Conservation (phyloP, 2,113 vertebrate species). For the Microcebus ravelobensis region DNA sequence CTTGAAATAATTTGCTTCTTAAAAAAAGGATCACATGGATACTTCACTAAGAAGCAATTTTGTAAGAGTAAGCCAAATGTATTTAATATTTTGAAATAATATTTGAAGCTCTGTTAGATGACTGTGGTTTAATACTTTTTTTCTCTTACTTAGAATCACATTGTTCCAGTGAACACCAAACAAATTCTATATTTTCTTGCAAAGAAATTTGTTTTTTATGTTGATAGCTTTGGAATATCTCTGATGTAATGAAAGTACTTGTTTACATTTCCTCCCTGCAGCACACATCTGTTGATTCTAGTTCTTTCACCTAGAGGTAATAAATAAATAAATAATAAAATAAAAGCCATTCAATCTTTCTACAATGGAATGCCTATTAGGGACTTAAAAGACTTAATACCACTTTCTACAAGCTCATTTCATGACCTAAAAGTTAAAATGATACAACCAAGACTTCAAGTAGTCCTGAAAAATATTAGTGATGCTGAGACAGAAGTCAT, state of each 20-base stretch:
- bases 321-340: neutral
- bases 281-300: neutral
- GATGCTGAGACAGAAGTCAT: neutral
- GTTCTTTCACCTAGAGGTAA: neutral
- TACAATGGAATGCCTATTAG: neutral
- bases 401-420: neutral
- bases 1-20: neutral
- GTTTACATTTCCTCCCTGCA: neutral
- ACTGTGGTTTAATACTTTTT: neutral
- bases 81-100: neutral
- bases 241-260: neutral
- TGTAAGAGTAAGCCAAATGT: neutral
- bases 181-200: neutral
- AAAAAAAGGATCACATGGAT: neutral
- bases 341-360: neutral
- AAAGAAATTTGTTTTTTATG: neutral
- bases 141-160: neutral
- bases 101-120: neutral
- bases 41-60: neutral
- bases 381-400: neutral
- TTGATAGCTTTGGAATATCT: neutral
- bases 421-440: neutral
- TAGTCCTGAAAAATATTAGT: neutral
- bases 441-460: neutral
- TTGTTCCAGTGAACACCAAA: neutral